phyloP scores from a whole-genome alignment of 2,113 vertebrate genomes.

The Eleginops maclovinus region DNA sequence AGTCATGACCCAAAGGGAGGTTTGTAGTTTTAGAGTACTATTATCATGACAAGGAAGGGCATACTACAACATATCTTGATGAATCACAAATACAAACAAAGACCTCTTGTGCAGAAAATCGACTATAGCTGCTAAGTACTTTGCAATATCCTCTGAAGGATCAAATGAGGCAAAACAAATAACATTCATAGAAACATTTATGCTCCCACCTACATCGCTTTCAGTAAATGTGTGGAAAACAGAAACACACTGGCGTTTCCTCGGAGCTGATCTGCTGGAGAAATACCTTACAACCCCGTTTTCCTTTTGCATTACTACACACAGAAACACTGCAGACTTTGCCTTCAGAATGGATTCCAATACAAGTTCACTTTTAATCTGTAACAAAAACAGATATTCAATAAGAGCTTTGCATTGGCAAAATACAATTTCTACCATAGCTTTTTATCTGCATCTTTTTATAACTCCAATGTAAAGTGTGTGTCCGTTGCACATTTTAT shows the following conservation, averaged over 20 bases:
- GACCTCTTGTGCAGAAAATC: background rate
- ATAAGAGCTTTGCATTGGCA: background rate
- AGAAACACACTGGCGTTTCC: conserved; percentile 48
- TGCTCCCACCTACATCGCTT: conserved; percentile 53
- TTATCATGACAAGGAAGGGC: background rate
- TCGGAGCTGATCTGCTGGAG: conserved; percentile 29
- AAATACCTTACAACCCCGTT: conserved; percentile 22
- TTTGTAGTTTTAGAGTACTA: background rate
- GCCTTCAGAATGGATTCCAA: conserved; percentile 20
- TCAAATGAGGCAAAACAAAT: conserved; percentile 32
- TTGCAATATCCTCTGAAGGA: conserved; percentile 29
- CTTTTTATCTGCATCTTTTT: background rate
- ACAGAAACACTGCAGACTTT: conserved; percentile 26
- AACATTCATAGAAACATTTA: conserved; percentile 44
- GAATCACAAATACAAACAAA: conserved; percentile 15
- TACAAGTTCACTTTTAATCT: conserved; percentile 13
- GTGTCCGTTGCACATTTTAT: background rate
- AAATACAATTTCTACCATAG: background rate
- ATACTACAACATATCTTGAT: background rate
- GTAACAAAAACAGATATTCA: conserved; percentile 4
- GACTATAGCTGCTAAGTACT: conserved; percentile 13
- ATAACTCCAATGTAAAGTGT: background rate
- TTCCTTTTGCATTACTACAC: conserved; percentile 19
- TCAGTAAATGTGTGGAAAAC: conserved; percentile 49
- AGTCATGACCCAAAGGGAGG: background rate